Conservation (phyloP, 2,888 invertebrate genomes). For the Chloromyia formosa region DNA sequence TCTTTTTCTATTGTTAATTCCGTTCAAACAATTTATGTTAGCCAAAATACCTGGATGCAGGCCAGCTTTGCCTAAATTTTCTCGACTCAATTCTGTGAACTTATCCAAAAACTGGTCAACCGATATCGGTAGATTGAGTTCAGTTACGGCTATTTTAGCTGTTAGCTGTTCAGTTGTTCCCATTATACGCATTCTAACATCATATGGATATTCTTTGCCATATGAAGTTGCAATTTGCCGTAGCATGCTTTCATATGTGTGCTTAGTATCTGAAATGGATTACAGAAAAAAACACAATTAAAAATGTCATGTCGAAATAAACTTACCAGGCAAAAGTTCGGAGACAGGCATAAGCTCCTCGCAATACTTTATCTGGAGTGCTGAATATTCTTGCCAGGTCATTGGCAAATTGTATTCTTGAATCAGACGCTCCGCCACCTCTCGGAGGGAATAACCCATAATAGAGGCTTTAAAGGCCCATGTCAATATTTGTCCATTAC, state of each 20-base stretch:
- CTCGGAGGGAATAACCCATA: conserved; percentile 77
- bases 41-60: conserved; percentile 73
- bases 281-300: conserved; percentile 44
- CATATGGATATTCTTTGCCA: conserved; percentile 80
- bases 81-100: conserved; percentile 69
- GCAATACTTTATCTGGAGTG: conserved; percentile 61
- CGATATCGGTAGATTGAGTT: conserved; percentile 74
- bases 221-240: conserved; percentile 74
- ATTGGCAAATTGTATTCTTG: conserved; percentile 71
- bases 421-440: conserved; percentile 70
- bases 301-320: not conserved
- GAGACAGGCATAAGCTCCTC: conserved; percentile 70
- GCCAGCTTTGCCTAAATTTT: conserved; percentile 70
- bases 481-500: conserved; percentile 71
- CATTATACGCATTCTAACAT: conserved; percentile 79
- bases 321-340: conserved; percentile 76
- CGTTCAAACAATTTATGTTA: conserved; percentile 9
- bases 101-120: conserved; percentile 73
- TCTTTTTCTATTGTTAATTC: not conserved
- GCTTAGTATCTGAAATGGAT: conserved; percentile 76
- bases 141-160: conserved; percentile 73
- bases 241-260: conserved; percentile 78
- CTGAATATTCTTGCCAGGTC: conserved; percentile 72
- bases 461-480: conserved; percentile 78
- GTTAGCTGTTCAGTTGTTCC: conserved; percentile 78